Base-by-base conservation (phyloP, 2,113 vertebrate species). In the Chlamydotis undulata region DNA sequence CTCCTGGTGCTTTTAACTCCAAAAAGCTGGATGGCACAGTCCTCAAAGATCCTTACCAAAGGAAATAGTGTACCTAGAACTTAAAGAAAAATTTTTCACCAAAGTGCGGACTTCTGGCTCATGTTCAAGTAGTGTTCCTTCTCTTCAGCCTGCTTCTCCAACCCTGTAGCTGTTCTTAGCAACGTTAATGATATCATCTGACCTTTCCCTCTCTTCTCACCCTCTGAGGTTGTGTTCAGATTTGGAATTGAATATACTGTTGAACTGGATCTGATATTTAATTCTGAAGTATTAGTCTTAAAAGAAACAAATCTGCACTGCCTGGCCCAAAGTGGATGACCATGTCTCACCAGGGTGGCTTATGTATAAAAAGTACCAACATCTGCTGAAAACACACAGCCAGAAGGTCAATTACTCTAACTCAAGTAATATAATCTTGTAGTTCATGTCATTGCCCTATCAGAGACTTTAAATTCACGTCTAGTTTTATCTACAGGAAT, bases 171-270 rank as follows among this genome's bases (percentile, higher is more conserved):
- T 85, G 56, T 64, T 94, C 69, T 74, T 82, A 82, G 69, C 73
- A 84, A 41, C 2, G 0, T 39, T 56, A 64, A 78, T 81, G 64
- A 78, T 59, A 90, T 67, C 76, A 82, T 71, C 76, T 91, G 83
- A 89, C 87, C 89, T 95, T 96, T 91, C 77, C 57, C 53, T 94
- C 86, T 85, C n/a, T 18, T 71, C 70, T 76, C 70, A 33, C 21
- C 61, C 68, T 91, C 70, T 31, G 14, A 91, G 74, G 14, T 14
- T 68, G 64, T 61, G 59, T 53, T 89, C 83, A 29, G 71, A 41
- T 84, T 78, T 78, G 49, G 57, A 89, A 84, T 10, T 64, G 49
- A 91, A 89, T 71, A 90, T 50, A 75, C 52, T 81, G 52, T 56
- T 89, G 61, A 81, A 82, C 39, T 68, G 22, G 21, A 56, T 37